Conservation (phyloP, 2,113 vertebrate species). For the Hemiprocne comata region DNA sequence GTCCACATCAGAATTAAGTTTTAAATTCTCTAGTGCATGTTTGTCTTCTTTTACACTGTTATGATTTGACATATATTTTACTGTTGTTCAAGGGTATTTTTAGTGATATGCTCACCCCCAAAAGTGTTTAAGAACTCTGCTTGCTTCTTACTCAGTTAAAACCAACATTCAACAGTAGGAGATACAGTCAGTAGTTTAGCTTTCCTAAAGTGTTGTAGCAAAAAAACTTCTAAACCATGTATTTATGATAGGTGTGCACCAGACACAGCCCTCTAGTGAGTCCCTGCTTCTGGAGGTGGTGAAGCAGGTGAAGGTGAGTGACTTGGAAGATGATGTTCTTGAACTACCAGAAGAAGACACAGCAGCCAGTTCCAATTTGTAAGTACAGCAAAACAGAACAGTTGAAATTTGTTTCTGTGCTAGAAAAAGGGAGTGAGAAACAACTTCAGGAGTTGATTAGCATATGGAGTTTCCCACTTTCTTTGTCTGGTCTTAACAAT, state of each 20-base stretch:
- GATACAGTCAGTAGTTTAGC: background rate
- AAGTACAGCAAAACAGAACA: conserved; percentile 42
- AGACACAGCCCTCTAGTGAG: conserved; percentile 83
- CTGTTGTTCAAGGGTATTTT: background rate
- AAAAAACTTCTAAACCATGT: background rate
- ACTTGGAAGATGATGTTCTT: conserved; percentile 92
- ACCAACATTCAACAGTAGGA: background rate
- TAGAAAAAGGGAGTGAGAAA: background rate
- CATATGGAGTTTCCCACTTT: background rate
- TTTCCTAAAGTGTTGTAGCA: background rate
- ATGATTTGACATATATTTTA: background rate
- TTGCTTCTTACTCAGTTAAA: background rate
- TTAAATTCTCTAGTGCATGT: background rate
- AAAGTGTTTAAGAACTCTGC: background rate
- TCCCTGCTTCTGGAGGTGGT: conserved; percentile 92
- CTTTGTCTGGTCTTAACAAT: background rate
- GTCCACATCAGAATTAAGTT: background rate
- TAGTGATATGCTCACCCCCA: background rate
- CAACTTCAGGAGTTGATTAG: background rate
- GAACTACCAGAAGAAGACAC: conserved; percentile 92
- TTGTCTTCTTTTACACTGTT: background rate
- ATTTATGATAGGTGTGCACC: conserved; percentile 81
- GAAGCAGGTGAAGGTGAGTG: conserved; percentile 96
- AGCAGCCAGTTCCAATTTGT: conserved; percentile 70
- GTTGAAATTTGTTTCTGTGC: background rate